Percentiles rank a stretch among this genome's conserved stretches.
Evolutionary conservation across 2,888 invertebrate species (phyloP).

Genomic region (Ptychoptera albimana): DNA sequence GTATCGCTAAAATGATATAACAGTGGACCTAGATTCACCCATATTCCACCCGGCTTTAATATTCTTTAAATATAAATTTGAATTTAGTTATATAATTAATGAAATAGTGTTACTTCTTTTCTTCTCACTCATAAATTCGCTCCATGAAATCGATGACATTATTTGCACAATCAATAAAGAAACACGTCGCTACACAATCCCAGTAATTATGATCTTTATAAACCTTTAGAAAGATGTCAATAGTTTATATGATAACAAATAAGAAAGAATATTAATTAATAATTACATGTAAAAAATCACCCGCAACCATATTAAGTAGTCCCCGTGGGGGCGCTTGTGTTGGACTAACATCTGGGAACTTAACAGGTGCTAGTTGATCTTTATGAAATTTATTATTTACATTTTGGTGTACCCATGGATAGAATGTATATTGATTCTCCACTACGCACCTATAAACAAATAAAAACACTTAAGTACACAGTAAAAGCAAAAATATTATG

Average conservation of each 20-base stretch:
- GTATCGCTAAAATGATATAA: slow-evolving; percentile 85
- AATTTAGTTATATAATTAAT: too few relatives aligned
- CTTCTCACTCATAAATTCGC: slow-evolving; percentile 51
- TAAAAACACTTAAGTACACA: too few relatives aligned
- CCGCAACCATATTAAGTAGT: slow-evolving; percentile 89
- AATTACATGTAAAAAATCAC: slow-evolving; percentile 83
- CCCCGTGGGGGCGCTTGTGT: slow-evolving; percentile 38
- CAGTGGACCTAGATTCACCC: slow-evolving; percentile 85
- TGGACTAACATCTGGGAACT: slow-evolving; percentile 82
- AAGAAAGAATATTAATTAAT: not conserved
- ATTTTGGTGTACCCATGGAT: slow-evolving; percentile 92
- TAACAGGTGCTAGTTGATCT: slow-evolving; percentile 62
- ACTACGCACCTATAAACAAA: slow-evolving; percentile 17
- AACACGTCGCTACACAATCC: slow-evolving; percentile 91
- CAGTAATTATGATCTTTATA: slow-evolving; percentile 56
- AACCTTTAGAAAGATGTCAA: slow-evolving; percentile 30
- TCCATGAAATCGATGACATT: slow-evolving; percentile 93
- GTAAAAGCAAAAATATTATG: not conserved
- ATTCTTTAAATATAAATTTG: slow-evolving; percentile 33
- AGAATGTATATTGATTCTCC: slow-evolving; percentile 62
- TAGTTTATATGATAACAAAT: not conserved
- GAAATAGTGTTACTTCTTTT: not conserved
- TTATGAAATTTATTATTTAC: slow-evolving; percentile 72
- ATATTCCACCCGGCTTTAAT: slow-evolving; percentile 74
- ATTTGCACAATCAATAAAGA: slow-evolving; percentile 96